Conservation (phyloP, 2,113 vertebrate genomes). For the Spea bombifrons region DNA sequence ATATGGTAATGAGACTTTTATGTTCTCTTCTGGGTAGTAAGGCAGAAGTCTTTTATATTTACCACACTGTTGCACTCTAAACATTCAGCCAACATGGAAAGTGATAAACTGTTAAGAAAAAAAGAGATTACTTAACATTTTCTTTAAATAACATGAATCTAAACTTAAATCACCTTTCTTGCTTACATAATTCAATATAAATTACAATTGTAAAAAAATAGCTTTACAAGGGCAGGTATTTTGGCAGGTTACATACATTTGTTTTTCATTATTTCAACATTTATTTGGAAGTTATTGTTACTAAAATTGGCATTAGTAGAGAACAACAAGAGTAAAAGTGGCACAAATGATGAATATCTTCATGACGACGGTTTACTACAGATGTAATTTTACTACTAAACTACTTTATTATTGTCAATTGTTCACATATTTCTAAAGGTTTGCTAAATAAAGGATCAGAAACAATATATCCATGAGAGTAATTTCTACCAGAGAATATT, state of each 20-base stretch:
- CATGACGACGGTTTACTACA: not conserved
- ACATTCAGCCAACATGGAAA: not conserved
- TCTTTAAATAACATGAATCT: too few species aligned
- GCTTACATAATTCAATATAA: too few species aligned
- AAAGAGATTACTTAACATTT: not conserved
- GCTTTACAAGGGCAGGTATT: too few species aligned
- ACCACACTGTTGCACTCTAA: conserved; percentile 15
- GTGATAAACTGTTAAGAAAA: not conserved
- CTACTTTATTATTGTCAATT: not conserved
- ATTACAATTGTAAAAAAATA: too few species aligned
- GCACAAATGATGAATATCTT: too few species aligned
- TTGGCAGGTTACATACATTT: too few species aligned
- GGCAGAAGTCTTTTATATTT: conserved; percentile 33
- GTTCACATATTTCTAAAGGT: not conserved
- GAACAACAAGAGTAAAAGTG: too few species aligned
- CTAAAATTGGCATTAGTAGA: too few species aligned
- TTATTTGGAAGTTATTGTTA: too few species aligned
- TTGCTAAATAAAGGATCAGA: not conserved
- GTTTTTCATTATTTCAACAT: too few species aligned
- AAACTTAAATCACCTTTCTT: too few species aligned
- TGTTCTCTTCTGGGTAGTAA: conserved; percentile 36
- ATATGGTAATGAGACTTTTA: conserved; percentile 44
- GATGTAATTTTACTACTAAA: not conserved
- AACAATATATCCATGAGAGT: not conserved
- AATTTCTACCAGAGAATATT: not conserved